Conservation (phyloP, 1,140 invertebrate genomes). For the Monomorium pharaonis region DNA sequence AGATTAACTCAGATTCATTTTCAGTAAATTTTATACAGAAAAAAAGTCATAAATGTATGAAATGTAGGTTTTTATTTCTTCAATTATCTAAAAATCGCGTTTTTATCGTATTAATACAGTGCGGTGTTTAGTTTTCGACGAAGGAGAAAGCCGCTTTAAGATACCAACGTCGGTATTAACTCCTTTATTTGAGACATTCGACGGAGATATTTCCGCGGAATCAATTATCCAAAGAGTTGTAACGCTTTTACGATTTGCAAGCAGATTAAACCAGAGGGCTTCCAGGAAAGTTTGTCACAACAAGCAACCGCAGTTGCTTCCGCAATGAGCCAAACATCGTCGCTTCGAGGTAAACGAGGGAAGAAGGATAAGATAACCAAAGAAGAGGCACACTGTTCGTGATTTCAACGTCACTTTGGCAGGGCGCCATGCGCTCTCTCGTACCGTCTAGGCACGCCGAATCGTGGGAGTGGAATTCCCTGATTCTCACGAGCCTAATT, state of each 20-base stretch:
- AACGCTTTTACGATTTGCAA: background rate
- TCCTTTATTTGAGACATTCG: background rate
- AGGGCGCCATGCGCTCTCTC: slow-evolving; percentile 50
- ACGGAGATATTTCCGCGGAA: background rate
- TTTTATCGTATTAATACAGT: too few relatives aligned
- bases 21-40: too few relatives aligned
- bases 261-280: background rate
- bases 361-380: slow-evolving; percentile 55
- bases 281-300: slow-evolving; percentile 39
- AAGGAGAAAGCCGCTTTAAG: too few relatives aligned
- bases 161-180: too few relatives aligned
- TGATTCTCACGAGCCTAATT: slow-evolving; percentile 75
- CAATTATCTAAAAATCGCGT: too few relatives aligned
- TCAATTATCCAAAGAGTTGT: background rate
- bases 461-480: slow-evolving; percentile 76
- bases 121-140: too few relatives aligned
- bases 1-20: too few relatives aligned
- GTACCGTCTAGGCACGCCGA: slow-evolving; percentile 14
- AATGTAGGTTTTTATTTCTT: too few relatives aligned
- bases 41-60: too few relatives aligned
- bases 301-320: slow-evolving; percentile 29
- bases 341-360: slow-evolving; percentile 32
- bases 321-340: slow-evolving; percentile 36
- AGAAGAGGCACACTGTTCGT: slow-evolving; percentile 38
- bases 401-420: slow-evolving; percentile 68